Base-by-base conservation (phyloP, 1,140 invertebrate genomes). In the Phortica variegata region DNA sequence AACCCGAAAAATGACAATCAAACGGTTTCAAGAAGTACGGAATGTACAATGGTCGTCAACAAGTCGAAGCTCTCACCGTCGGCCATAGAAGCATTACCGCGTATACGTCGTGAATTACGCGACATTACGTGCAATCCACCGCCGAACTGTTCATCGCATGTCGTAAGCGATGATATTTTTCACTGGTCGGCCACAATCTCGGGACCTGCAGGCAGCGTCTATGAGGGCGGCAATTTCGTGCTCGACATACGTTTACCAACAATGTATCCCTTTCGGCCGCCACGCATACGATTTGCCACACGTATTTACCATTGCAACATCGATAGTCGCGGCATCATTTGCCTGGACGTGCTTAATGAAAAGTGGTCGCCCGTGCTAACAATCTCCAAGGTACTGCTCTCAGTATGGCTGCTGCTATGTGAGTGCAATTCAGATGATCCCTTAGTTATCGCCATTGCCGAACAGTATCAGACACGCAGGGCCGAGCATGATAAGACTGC, bases 251-350 rank as follows among this genome's bases (percentile, higher is more conserved):
- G 52, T 3, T 72, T 73, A 13, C 43, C 68, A 3, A 1, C 13
- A 7, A 18, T 53, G 5, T 71, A 71, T 52, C 68, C 68, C 0
- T 71, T 71, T 16, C 56, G 88, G 52, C 87, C 88, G 34, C 88
- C 87, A 0, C 85, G 85, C 70, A 79, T 89, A 15, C 83, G 80
- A 19, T 90, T 88, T 65, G 80, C 79, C 50, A 88, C 87, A 1
- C 85, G 86, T 71, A 90, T 89, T 52, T 89, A 90, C 63, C 87
- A 88, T 73, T 69, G 65, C 49, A 69, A 69, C 21, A 61, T 69
- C 19, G 60, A 69, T 13, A 59, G 60, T 13, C 50, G 56, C 2
- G 65, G 65, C 3, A 16, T 43, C 23, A 69, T 70, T 21, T 69
- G 65, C 9, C 44, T 69, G 23, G 65, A 69, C 17, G 42, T 65